Evolutionary conservation across 1,140 invertebrate genomes (phyloP), one percentile per base, ranked within the genome.

Genomic region (Cydia strobilella): DNA sequence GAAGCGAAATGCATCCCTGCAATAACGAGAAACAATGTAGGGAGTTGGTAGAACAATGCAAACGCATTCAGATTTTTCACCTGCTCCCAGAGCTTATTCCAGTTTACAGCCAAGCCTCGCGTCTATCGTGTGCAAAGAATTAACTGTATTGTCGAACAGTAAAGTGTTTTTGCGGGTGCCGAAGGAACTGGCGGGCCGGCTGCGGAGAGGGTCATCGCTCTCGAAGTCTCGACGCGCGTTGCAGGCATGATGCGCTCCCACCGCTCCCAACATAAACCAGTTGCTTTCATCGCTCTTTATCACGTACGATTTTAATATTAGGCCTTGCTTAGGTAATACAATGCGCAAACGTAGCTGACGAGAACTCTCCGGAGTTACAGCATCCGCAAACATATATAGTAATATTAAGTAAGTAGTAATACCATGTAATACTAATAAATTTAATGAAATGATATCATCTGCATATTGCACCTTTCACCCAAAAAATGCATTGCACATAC

Each of bases 161-260:
- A 35, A 69, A 69, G 65, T 39, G 65, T 69, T 69, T 69, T 69
- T 69, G 65, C 65, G 65, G 65, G 65, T 69, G 15, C 65, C 31
- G n/a, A 69, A 69, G 65, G 31, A 69, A 27, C 65, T 31, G 63
- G 63, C 25, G 63, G 25, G 23, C 25, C 65, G 31, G 27, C 13
- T 65, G 63, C 65, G 65, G 31, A 35, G 25, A 10, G 27, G 65
- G 65, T 69, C 65, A 69, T 69, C 65, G 65, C 65, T 69, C 65
- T 69, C 65, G 63, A 15, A 10, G 59, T 69, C 65, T 69, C 65
- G 63, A 15, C 23, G 59, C 20, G 25, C 27, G 25, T 23, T 13
- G 62, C 62, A 9, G 12, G 62, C 12, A 1, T 27, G 63, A 66
- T 66, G 63, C 27, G 23, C 54, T 59, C 20, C 15, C 54, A 23